Evolutionary conservation across 2,113 vertebrate genomes (phyloP).

Genomic region (Petrocephalus microphthalmus): DNA sequence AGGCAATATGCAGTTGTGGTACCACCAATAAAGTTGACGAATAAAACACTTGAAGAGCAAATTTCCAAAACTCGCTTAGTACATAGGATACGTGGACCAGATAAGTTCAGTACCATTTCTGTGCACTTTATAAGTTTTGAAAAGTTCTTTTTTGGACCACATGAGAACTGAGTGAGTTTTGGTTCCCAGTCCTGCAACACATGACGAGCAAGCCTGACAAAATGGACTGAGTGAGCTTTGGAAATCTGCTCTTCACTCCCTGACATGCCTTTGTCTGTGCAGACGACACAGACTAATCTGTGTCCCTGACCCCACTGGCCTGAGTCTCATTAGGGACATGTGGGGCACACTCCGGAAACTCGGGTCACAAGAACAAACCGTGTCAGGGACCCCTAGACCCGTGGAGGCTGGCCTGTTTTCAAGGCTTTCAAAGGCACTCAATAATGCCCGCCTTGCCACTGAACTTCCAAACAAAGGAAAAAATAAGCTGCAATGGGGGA

Average conservation of each 20-base stretch:
- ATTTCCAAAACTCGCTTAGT: not conserved
- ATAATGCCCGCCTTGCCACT: not conserved
- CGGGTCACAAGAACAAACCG: constrained; percentile 4
- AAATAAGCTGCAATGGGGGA: not conserved
- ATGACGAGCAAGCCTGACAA: not conserved
- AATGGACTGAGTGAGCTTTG: not conserved
- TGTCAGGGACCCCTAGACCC: not conserved
- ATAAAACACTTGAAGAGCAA: not conserved
- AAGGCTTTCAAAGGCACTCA: not conserved
- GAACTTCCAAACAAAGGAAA: not conserved
- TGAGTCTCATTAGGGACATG: constrained; percentile 14
- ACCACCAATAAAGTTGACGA: not conserved
- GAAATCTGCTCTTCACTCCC: not conserved
- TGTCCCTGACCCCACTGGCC: not conserved
- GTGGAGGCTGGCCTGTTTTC: not conserved
- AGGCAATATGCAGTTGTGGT: not conserved
- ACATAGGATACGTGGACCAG: not conserved
- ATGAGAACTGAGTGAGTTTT: not conserved
- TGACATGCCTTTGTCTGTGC: not conserved
- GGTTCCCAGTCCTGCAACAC: not conserved
- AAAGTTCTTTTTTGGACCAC: not conserved
- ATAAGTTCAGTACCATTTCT: not conserved
- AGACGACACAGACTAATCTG: not conserved
- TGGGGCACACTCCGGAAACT: not conserved
- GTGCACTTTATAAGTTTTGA: not conserved